Base-by-base conservation (phyloP, 2,888 invertebrate genomes). In the Nipponacmea schrenckii region DNA sequence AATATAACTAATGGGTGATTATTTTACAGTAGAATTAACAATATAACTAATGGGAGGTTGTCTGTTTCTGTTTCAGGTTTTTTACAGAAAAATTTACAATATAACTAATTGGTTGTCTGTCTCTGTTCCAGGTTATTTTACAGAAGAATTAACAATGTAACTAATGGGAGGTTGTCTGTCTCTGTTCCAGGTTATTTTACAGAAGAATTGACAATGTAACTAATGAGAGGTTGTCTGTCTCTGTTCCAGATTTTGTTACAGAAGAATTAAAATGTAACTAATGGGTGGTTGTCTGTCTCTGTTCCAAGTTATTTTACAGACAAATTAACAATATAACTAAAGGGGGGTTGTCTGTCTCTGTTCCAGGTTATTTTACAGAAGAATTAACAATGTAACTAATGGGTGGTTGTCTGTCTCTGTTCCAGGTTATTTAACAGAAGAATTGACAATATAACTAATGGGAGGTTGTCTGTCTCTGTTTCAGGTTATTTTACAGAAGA, bases 231-330 rank as follows among this genome's bases (percentile, higher is more conserved):
- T 27, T 67, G 67, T 27, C 27, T 67, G 5, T 46, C 67, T 15
- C 46, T 46, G 31, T 67, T n/a, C n/a, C n/a, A n/a, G n/a, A n/a
- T n/a, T n/a, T n/a, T n/a, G n/a, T n/a, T n/a, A n/a, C n/a, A n/a
- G n/a, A n/a, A n/a, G n/a, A n/a, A n/a, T n/a, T n/a, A n/a, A n/a
- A n/a, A n/a, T n/a, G n/a, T n/a, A 48, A 48, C 67, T 48, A 15
- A 67, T 67, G 67, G 67, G 67, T 48, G 67, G 67, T 27, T 67
- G 67, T 27, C n/a, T n/a, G n/a, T n/a, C n/a, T n/a, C n/a, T n/a
- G n/a, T n/a, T n/a, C n/a, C n/a, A n/a, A n/a, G n/a, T n/a, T n/a
- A n/a, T n/a, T n/a, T n/a, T n/a, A n/a, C n/a, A n/a, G n/a, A 39
- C n/a, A 10, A 39, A 5, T 39, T 39, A 39, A 39, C 39, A 39